These are phyloP conservation scores for Drosophila kepulauana DNA, from an alignment of 1,140 invertebrate genomes.

Conservation along the genomic window DNA sequence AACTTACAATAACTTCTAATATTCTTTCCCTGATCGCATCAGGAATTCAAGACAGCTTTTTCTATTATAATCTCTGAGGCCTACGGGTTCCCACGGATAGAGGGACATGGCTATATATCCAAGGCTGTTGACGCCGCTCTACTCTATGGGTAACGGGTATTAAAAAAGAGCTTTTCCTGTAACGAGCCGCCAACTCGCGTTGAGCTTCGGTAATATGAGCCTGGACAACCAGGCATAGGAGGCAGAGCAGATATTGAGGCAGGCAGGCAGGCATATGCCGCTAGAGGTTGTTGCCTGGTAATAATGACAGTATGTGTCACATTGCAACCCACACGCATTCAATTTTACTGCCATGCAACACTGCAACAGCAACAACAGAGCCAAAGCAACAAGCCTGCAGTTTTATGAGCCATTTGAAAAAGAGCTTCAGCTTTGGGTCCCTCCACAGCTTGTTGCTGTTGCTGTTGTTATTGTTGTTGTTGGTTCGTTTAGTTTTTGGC, in stretches of 20 bases:
- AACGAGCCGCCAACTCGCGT: conserved; percentile 72
- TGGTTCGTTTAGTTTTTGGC: conserved; percentile 59
- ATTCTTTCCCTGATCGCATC: too few species aligned
- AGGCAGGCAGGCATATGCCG: conserved; percentile 33
- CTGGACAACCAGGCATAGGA: conserved; percentile 42
- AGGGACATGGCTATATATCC: too few species aligned
- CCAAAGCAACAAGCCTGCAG: conserved; percentile 55
- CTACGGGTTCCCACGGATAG: too few species aligned
- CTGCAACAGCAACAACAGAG: conserved; percentile 39
- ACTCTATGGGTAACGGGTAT: too few species aligned
- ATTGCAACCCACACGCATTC: conserved; percentile 83
- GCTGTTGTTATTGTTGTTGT: conserved; percentile 33
- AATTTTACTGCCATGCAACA: conserved; percentile 69
- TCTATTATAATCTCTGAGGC: too few species aligned
- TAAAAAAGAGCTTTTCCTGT: conserved; percentile 56
- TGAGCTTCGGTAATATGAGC: conserved; percentile 71
- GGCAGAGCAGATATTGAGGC: conserved; percentile 24
- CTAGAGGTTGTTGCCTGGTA: conserved; percentile 74
- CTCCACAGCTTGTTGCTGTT: conserved; percentile 18
- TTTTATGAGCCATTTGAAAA: conserved; percentile 72
- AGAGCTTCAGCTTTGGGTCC: conserved; percentile 36
- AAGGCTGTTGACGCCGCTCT: too few species aligned
- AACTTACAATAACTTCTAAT: too few species aligned
- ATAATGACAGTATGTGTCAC: conserved; percentile 84
- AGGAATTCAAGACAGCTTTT: too few species aligned